A percentile compares a stretch with the other conserved stretches of the same genome.
Conservation (phyloP, 2,113 vertebrate genomes). For the Sceloporus tristichus region DNA sequence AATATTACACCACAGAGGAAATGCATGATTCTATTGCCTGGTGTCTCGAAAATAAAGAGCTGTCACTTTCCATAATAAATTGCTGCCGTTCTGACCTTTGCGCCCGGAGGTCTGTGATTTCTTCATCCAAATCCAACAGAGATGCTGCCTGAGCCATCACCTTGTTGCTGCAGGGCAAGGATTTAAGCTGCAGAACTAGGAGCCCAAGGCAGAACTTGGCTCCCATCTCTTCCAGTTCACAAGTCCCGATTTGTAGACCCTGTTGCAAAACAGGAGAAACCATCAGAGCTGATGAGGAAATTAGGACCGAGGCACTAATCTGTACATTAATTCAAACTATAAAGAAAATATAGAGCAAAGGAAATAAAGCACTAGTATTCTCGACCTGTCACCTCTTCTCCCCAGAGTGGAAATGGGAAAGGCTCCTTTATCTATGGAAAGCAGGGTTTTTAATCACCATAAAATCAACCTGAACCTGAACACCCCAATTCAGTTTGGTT, state of each 20-base stretch:
- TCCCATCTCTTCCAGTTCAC: slow-evolving; percentile 93
- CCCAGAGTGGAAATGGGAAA: too few species aligned
- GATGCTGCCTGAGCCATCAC: slow-evolving; percentile 74
- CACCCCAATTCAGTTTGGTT: too few species aligned
- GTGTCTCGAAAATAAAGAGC: background rate
- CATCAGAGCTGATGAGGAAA: too few species aligned
- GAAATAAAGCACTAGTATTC: too few species aligned
- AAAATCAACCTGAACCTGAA: too few species aligned
- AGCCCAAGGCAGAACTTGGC: slow-evolving; percentile 91
- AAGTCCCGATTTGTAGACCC: slow-evolving; percentile 89
- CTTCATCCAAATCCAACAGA: slow-evolving; percentile 79
- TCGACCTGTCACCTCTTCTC: too few species aligned
- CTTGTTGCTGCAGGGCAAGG: slow-evolving; percentile 75
- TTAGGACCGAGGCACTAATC: background rate
- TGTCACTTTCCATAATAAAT: rapidly evolving
- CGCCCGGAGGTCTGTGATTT: slow-evolving; percentile 77
- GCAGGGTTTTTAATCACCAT: too few species aligned
- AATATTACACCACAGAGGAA: background rate
- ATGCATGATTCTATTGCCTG: too few species aligned
- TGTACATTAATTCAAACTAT: background rate
- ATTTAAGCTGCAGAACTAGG: slow-evolving; percentile 84
- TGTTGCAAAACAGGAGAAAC: slow-evolving; percentile 62
- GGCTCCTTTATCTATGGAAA: too few species aligned
- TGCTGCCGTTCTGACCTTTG: slow-evolving; percentile 65
- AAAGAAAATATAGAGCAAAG: too few species aligned